phyloP scores from a whole-genome alignment of 2,888 invertebrate species.

The Drosophila fulvimacula region DNA sequence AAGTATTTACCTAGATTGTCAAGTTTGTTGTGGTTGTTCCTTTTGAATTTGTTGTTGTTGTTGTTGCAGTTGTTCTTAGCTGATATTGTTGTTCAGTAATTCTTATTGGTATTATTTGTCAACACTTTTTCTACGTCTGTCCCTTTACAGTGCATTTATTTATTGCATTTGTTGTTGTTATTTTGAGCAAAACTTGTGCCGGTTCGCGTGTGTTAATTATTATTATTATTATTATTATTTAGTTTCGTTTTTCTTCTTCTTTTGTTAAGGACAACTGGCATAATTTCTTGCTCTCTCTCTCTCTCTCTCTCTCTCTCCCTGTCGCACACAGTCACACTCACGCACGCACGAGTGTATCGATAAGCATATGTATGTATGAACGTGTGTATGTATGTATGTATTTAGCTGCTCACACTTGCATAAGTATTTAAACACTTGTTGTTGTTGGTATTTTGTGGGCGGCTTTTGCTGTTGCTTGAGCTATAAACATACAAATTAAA shows the following conservation, averaged over 20 bases:
- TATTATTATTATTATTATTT: constrained; percentile 33
- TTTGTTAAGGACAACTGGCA: constrained; percentile 51
- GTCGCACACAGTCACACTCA: too few species aligned
- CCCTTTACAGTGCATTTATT: constrained; percentile 29
- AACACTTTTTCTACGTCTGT: constrained; percentile 20
- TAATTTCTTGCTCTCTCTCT: constrained; percentile 65
- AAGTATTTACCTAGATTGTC: constrained; percentile 62
- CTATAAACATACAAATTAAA: constrained; percentile 53
- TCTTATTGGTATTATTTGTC: constrained; percentile 15
- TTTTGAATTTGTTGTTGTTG: constrained; percentile 27
- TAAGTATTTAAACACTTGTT: constrained; percentile 29
- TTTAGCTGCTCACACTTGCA: constrained; percentile 10
- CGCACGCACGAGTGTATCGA: constrained; percentile 22
- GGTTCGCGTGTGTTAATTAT: constrained; percentile 48
- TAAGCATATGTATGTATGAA: constrained; percentile 3
- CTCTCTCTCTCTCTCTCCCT: constrained; percentile 52
- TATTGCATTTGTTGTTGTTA: constrained; percentile 34
- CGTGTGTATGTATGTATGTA: not conserved
- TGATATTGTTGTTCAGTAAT: constrained; percentile 14
- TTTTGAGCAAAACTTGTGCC: constrained; percentile 70
- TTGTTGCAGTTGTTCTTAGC: constrained; percentile 23
- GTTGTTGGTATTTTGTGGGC: constrained; percentile 46
- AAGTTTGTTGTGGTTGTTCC: constrained; percentile 23
- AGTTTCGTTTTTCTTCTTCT: constrained; percentile 35
- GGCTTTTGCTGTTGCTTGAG: constrained; percentile 64